These are phyloP conservation scores for Neolamprologus sp. DNA, from an alignment of 2,113 vertebrate species.

Conservation along the genomic window DNA sequence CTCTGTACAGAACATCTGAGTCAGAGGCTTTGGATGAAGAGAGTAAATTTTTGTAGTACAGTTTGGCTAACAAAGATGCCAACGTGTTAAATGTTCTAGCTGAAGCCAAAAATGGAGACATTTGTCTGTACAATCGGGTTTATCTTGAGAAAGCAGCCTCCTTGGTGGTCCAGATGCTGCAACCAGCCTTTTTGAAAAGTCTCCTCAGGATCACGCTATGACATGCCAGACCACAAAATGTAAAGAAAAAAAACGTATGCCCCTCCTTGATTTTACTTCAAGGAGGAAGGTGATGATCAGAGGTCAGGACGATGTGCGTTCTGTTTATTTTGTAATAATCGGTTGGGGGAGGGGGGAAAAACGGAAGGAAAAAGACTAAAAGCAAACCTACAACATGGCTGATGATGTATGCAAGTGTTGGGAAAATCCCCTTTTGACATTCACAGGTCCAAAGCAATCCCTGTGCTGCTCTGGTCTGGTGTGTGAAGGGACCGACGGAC, in stretches of 20 bases:
- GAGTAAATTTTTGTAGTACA: constrained; percentile 26
- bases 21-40: neutral
- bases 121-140: constrained; percentile 41
- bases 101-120: constrained; percentile 56
- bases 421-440: constrained; percentile 35
- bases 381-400: neutral
- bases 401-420: neutral
- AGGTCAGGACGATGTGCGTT: constrained; percentile 30
- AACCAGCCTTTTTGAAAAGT: constrained; percentile 10
- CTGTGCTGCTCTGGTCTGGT: constrained; percentile 50
- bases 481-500: constrained; percentile 45
- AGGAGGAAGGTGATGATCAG: constrained; percentile 17
- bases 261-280: constrained; percentile 20
- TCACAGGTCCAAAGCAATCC: constrained; percentile 67
- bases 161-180: neutral
- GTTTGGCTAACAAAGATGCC: constrained; percentile 38
- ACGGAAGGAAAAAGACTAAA: neutral
- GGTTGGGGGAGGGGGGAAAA: neutral
- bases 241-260: neutral
- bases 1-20: neutral
- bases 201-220: constrained; percentile 39
- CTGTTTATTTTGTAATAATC: constrained; percentile 28
- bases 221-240: constrained; percentile 29
- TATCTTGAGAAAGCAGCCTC: constrained; percentile 16
- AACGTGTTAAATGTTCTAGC: constrained; percentile 46